Evolutionary conservation across 2,113 vertebrate species (phyloP).

Genomic region (Percina caprodes): DNA sequence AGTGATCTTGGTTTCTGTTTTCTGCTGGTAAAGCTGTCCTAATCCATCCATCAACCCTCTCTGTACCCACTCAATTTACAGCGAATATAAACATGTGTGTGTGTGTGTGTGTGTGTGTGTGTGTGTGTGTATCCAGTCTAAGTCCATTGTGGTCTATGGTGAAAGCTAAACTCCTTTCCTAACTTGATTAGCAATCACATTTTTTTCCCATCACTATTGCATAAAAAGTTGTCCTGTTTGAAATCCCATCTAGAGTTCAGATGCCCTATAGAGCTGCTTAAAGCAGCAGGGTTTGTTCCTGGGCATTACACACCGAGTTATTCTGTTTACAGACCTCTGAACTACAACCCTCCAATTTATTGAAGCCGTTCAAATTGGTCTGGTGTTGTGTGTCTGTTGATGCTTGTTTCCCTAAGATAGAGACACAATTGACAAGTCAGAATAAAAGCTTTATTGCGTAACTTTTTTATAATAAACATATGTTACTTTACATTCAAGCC

Average conservation of each 20-base stretch:
- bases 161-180: not conserved
- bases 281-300: conserved; percentile 8
- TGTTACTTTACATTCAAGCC: no score
- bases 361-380: conserved; percentile 8
- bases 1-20: conserved; percentile 39
- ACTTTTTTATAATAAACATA: no score
- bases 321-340: conserved; percentile 7
- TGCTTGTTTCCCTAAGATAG: not conserved
- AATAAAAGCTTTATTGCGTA: no score
- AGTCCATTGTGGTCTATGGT: conserved; percentile 14
- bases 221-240: conserved; percentile 12
- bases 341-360: conserved; percentile 1
- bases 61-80: conserved; percentile 31
- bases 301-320: not conserved
- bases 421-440: not conserved
- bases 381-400: conserved; percentile 9
- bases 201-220: conserved; percentile 10
- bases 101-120: not conserved
- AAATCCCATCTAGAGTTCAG: not conserved
- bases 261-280: not conserved
- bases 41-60: conserved; percentile 24
- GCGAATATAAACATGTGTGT: not conserved
- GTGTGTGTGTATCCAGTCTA: conserved; percentile 2
- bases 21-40: conserved; percentile 19
- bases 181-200: conserved; percentile 15